A percentile compares a stretch with the other conserved stretches of the same genome.
Evolutionary conservation across 2,113 vertebrate genomes (phyloP).

Genomic region (Cichladusa arquata): DNA sequence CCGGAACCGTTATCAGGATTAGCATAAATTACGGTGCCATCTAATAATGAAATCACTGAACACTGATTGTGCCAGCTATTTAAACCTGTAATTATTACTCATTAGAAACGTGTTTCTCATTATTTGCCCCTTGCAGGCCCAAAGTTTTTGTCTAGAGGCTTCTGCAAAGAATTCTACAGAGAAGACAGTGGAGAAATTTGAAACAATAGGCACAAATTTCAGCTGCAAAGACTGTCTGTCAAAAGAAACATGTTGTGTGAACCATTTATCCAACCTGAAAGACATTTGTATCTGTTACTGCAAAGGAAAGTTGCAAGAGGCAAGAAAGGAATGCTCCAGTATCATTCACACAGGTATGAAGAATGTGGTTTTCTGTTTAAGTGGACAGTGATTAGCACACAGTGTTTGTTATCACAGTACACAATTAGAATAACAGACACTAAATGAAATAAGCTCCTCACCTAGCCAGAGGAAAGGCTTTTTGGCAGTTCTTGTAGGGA

Average conservation of each 20-base stretch:
- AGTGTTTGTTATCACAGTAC: background rate
- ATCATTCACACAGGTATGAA: background rate
- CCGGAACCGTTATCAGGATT: constrained; percentile 80
- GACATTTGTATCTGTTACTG: background rate
- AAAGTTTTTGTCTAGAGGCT: constrained; percentile 65
- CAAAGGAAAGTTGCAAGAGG: background rate
- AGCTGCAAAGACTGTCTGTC: background rate
- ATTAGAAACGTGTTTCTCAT: constrained; percentile 75
- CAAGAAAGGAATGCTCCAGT: background rate
- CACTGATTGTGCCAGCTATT: constrained; percentile 80
- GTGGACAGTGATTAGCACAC: background rate
- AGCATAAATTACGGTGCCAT: constrained; percentile 82
- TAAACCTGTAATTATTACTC: constrained; percentile 81
- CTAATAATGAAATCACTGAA: constrained; percentile 82
- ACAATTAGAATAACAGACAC: background rate
- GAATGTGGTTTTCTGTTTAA: background rate
- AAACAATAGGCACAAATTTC: background rate
- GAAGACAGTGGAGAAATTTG: background rate
- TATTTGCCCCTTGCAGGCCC: constrained; percentile 76
- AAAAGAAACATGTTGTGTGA: background rate
- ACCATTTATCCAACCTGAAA: background rate
- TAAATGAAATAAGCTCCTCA: background rate
- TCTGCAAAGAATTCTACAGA: constrained; percentile 37
- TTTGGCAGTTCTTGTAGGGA: background rate
- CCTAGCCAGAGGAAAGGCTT: background rate